Evolutionary conservation across 2,113 vertebrate genomes (phyloP), one percentile per base, ranked within the genome.

Genomic region (Maccullochella peelii): DNA sequence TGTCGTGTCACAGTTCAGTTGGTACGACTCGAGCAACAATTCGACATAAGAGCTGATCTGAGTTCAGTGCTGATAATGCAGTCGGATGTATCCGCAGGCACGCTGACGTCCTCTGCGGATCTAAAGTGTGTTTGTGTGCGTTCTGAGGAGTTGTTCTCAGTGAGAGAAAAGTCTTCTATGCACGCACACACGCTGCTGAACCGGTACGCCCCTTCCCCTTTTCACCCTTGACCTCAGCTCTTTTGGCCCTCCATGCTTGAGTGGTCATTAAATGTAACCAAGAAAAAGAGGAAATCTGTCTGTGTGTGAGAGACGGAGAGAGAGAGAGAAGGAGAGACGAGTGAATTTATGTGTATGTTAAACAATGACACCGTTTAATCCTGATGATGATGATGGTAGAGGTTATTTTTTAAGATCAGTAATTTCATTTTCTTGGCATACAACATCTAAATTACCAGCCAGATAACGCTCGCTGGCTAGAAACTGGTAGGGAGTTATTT

Each of bases 151-250:
- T 58, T 52, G 42, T 38, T 54, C 21, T 65, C 70, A 73, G 44
- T 50, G 57, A 80, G 30, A 14, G 50, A 25, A 38, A 75, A 77
- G 15, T 36, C 25, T 54, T 69, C 38, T 42, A 25, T 25, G n/a
- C 59, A 70, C 30, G 38, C 44, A 47, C 23, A 27, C 27, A 65
- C 23, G 23, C 76, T 62, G 44, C 47, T 80, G 49, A 67, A 63
- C 14, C 16, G 4, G n/a, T 15, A 58, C 23, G 5, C 14, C 30
- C 2, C 73, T 49, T 66, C 69, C 38, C 52, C 54, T 66, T 57
- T 80, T 90, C 73, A 88, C 79, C 87, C 38, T 70, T 91, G 84
- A 88, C 89, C 89, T 83, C 57, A 8, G 73, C 23, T 81, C 76
- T 79, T 57, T 88, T 71, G 70, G 30, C 52, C 77, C 63, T 68